Percentiles rank a stretch among this genome's conserved stretches.
phyloP scores from a whole-genome alignment of 2,113 vertebrate species.

The Ochotona curzoniae region DNA sequence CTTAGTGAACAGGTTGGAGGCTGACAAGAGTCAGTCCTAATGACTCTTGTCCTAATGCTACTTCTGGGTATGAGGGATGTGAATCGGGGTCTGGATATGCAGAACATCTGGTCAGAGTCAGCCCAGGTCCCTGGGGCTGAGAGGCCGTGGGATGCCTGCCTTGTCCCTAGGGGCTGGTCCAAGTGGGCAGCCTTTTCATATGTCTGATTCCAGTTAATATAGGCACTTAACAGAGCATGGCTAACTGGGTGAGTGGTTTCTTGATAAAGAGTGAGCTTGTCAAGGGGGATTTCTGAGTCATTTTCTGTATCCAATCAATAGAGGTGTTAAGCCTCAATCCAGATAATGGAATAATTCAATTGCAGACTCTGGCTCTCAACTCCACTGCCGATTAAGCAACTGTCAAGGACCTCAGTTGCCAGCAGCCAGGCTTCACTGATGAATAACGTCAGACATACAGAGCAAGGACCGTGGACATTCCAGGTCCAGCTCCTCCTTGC shows the following conservation, averaged over 20 bases:
- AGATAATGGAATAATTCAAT: constrained; percentile 62
- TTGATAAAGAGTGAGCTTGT: constrained; percentile 57
- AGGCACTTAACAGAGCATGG: neutral
- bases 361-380: constrained; percentile 44
- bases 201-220: constrained; percentile 18
- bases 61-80: neutral
- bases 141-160: neutral
- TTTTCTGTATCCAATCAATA: constrained; percentile 53
- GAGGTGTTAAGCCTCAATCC: constrained; percentile 65
- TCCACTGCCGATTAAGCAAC: neutral
- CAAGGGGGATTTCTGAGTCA: constrained; percentile 65
- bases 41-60: neutral
- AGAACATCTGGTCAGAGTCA: neutral
- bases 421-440: neutral
- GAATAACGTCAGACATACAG: neutral
- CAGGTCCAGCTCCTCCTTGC: neutral
- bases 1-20: neutral
- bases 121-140: neutral
- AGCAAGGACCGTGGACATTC: neutral
- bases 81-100: neutral
- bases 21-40: neutral
- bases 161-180: neutral
- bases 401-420: constrained; percentile 54
- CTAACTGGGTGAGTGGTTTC: constrained; percentile 23
- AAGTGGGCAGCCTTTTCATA: neutral